Base-by-base conservation (phyloP, 2,797 vertebrate genomes). In the Sardinella longiceps region DNA sequence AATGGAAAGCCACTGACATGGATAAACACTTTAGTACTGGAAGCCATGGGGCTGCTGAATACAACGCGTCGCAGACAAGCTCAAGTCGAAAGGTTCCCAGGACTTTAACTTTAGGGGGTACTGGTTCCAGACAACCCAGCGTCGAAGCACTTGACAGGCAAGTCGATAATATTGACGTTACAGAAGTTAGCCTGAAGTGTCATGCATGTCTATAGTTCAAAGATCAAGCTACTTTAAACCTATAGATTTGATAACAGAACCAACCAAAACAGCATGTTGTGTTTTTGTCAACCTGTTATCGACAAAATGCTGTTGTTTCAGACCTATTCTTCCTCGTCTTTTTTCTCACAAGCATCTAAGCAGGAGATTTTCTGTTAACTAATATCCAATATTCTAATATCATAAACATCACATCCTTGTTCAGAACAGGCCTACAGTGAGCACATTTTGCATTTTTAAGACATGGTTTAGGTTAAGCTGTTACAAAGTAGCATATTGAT, bases 91-190 rank as follows among this genome's bases (percentile, higher is more conserved):
- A 85, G 43, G 70, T 28, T 18, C 66, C 56, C 0, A 74, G 86
- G 18, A 81, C 46, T 28, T 58, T 81, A 12, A 81, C 46, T 12
- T 58, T 81, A 12, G 37, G 46, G 63, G 82, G 70, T 4, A 30
- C 81, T 9, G 58, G 11, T 9, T 84, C 83, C 11, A 56, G 51
- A 20, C 80, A 83, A 10, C 84, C 86, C 14, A 87, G 63, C 63
- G 39, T 81, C 28, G 89, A 89, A 15, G 81, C 86, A 20, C 80
- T 82, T 43, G 86, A 89, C 51, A 88, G 87, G 89, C 83, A 15
- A 74, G 66, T 74, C 66, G 15, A 14, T 28, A 18, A 18, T 74
- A 14, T 37, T 15, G 28, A 37, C 3, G 28, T 70, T 70, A 33
- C 63, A 33, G 30, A 39, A 74, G 66, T 70, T 70, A 70, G 30